A percentile compares a stretch with the other conserved stretches of the same genome.
These are phyloP conservation scores for Tenualosa thibaudeaui DNA, from an alignment of 2,797 vertebrate species.

Conservation along the genomic window DNA sequence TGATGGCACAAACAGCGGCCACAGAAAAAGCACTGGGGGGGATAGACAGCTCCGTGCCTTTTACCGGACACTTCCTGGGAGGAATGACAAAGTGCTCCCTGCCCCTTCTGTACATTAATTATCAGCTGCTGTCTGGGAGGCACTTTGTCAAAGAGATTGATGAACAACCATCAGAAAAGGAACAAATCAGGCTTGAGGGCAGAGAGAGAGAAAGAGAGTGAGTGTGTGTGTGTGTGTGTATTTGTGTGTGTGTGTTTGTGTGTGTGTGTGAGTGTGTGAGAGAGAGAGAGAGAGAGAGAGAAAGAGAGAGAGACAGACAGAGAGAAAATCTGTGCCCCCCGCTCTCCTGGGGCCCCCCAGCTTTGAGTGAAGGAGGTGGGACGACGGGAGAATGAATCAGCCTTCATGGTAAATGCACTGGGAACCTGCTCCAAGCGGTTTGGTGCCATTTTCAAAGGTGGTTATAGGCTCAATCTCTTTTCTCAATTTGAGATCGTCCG, in stretches of 20 bases:
- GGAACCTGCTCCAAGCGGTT: slow-evolving; percentile 29
- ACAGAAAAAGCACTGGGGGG: slow-evolving; percentile 48
- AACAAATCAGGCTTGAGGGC: slow-evolving; percentile 67
- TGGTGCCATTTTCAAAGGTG: slow-evolving; percentile 5
- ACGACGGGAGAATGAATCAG: slow-evolving; percentile 39
- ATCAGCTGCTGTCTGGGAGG: slow-evolving; percentile 69
- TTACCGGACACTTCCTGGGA: slow-evolving; percentile 59
- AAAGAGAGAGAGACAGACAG: slow-evolving; percentile 55
- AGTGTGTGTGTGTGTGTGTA: too few species aligned
- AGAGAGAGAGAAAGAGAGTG: slow-evolving; percentile 48
- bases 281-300: slow-evolving; percentile 40
- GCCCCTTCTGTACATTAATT: slow-evolving; percentile 71
- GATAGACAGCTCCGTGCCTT: slow-evolving; percentile 52
- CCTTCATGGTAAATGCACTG: slow-evolving; percentile 43
- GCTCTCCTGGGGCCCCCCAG: slow-evolving; percentile 40
- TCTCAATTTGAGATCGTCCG: slow-evolving; percentile 14
- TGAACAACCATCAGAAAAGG: slow-evolving; percentile 62
- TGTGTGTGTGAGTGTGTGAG: not conserved
- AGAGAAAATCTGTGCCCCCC: slow-evolving; percentile 41
- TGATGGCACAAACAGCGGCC: slow-evolving; percentile 57
- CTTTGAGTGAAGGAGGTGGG: slow-evolving; percentile 36
- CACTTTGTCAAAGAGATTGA: slow-evolving; percentile 76
- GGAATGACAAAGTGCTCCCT: slow-evolving; percentile 70
- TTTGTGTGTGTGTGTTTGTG: not conserved
- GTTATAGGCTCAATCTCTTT: slow-evolving; percentile 19